These are phyloP conservation scores for Lepidiolamprologus cunningtoni DNA, from an alignment of 2,113 vertebrate genomes.

Conservation along the genomic window DNA sequence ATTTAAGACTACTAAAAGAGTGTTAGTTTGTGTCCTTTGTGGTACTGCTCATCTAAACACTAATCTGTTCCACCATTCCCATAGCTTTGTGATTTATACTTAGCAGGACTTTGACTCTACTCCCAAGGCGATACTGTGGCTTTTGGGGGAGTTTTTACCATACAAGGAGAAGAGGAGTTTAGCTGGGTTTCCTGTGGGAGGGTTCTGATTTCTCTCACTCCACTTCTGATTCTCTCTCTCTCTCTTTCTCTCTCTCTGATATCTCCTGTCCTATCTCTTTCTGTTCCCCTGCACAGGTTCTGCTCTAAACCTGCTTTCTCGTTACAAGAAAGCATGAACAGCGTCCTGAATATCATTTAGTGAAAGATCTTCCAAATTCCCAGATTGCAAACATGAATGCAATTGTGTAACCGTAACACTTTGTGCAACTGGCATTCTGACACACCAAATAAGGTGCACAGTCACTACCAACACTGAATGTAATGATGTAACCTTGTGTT, in stretches of 20 bases:
- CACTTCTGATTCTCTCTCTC: conserved; percentile 33
- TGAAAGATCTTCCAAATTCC: neutral
- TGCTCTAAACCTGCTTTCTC: neutral
- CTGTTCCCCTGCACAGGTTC: neutral
- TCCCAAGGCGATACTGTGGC: conserved; percentile 63
- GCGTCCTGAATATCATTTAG: neutral
- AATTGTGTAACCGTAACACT: neutral
- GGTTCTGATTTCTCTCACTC: conserved; percentile 59
- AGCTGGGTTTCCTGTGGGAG: conserved; percentile 72
- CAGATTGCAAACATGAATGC: neutral
- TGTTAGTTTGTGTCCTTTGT: neutral
- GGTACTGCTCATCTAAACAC: neutral
- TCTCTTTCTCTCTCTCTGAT: neutral
- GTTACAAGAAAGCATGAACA: neutral
- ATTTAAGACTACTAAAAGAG: neutral
- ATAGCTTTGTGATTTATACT: conserved; percentile 61
- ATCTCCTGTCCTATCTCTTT: neutral
- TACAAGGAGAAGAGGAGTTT: conserved; percentile 72
- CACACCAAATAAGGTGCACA: conserved; percentile 25
- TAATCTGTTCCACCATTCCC: conserved; percentile 39
- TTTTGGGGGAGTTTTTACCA: conserved; percentile 74
- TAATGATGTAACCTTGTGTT: neutral
- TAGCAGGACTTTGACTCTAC: conserved; percentile 56
- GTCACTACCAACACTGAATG: neutral
- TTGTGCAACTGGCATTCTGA: neutral